Percentiles rank a stretch among this genome's conserved stretches.
Conservation (phyloP, 2,888 invertebrate genomes). For the Malthinus flaveolus region DNA sequence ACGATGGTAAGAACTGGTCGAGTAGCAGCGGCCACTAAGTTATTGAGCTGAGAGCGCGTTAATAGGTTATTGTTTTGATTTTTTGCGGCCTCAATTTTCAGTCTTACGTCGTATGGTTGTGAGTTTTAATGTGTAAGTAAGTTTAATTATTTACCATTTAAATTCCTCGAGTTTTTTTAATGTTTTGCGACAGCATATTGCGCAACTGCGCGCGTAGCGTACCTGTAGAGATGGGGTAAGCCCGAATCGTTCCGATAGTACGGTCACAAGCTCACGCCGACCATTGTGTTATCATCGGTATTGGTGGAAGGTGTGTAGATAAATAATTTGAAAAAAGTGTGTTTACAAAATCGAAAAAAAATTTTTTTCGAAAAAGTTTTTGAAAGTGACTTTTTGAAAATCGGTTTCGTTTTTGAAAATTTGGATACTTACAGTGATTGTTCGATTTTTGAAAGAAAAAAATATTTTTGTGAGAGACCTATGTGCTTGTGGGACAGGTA, state of each 20-base stretch:
- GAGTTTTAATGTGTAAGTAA: constrained; percentile 8
- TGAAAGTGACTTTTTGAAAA: neutral
- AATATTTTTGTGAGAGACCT: constrained; percentile 14
- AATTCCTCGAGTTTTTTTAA: constrained; percentile 22
- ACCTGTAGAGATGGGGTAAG: constrained; percentile 36
- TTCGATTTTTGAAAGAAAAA: neutral
- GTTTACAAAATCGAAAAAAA: constrained; percentile 20
- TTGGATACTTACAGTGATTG: constrained; percentile 1
- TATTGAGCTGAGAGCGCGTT: constrained; percentile 12
- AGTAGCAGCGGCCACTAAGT: constrained; percentile 10
- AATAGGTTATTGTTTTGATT: constrained; percentile 24
- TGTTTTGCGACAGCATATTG: constrained; percentile 37
- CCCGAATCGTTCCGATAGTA: constrained; percentile 38
- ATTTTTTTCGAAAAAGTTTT: neutral
- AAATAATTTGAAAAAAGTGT: constrained; percentile 18
- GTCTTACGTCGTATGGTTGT: constrained; percentile 10
- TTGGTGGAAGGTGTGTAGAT: constrained; percentile 31
- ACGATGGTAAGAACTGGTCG: too few relatives aligned
- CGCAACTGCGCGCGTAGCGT: constrained; percentile 39
- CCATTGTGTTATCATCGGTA: constrained; percentile 40
- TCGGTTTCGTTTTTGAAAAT: neutral
- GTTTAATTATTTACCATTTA: constrained; percentile 22
- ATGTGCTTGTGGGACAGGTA: constrained; percentile 23
- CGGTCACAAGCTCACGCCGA: constrained; percentile 33
- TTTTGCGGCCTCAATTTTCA: constrained; percentile 13